These are phyloP conservation scores for Drosophila malerkotliana DNA, from an alignment of 1,140 invertebrate genomes.

Conservation along the genomic window DNA sequence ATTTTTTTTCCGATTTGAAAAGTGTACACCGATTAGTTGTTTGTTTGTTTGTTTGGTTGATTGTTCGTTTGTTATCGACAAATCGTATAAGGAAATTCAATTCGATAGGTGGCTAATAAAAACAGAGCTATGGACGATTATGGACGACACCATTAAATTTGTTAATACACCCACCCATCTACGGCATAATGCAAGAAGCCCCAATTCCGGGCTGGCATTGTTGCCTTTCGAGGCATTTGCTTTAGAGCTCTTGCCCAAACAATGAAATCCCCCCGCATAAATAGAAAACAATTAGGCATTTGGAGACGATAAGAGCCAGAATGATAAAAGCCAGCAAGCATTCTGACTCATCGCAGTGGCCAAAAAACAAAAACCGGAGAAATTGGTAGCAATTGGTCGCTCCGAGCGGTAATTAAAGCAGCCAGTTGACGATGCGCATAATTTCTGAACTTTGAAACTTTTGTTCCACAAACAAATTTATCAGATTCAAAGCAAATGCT, in stretches of 20 bases:
- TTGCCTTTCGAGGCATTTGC: conserved; percentile 25
- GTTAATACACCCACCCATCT: conserved; percentile 8
- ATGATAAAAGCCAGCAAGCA: conserved; percentile 57
- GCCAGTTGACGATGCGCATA: conserved; percentile 56
- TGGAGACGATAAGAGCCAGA: conserved; percentile 61
- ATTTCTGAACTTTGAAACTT: conserved; percentile 65
- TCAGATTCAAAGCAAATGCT: conserved; percentile 65
- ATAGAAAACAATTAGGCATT: conserved; percentile 78
- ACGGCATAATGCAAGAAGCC: conserved; percentile 5
- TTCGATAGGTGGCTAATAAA: conserved; percentile 23
- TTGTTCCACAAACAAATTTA: conserved; percentile 58
- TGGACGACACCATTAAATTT: conserved; percentile 15
- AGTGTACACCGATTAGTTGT: conserved; percentile 24
- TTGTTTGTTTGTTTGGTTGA: not conserved
- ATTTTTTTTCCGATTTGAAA: conserved; percentile 45
- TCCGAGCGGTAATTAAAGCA: conserved; percentile 34
- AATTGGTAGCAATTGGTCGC: conserved; percentile 23
- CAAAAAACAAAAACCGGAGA: conserved; percentile 10
- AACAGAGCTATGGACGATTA: conserved; percentile 7
- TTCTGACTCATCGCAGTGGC: conserved; percentile 46
- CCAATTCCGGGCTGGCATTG: conserved; percentile 15
- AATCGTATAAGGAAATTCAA: conserved; percentile 43
- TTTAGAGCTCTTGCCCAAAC: conserved; percentile 61
- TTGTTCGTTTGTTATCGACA: conserved; percentile 44
- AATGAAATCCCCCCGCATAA: conserved; percentile 71